These are phyloP conservation scores for Paedocypris micromegethes DNA, from an alignment of 2,797 vertebrate species.

Conservation along the genomic window DNA sequence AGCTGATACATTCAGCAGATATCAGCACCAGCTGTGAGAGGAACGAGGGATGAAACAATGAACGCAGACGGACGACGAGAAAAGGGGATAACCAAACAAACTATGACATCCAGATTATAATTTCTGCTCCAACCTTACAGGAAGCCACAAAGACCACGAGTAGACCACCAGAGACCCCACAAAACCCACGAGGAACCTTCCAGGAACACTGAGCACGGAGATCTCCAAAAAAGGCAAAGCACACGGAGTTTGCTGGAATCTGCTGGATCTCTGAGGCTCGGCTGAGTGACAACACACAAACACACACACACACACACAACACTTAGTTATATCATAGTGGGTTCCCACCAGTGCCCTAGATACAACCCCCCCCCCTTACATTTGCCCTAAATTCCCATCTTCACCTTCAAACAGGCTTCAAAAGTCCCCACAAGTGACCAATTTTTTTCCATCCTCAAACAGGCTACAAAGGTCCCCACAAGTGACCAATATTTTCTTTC, in stretches of 20 bases:
- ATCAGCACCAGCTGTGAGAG: slow-evolving; percentile 15
- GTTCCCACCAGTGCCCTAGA: too few relatives aligned
- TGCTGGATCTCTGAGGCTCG: slow-evolving; percentile 13
- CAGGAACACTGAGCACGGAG: not conserved
- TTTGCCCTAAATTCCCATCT: too few relatives aligned
- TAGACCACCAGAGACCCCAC: not conserved
- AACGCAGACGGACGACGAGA: slow-evolving; percentile 10
- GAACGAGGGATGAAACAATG: slow-evolving; percentile 7
- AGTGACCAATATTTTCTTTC: too few relatives aligned
- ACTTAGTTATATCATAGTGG: too few relatives aligned
- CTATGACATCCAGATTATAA: not conserved
- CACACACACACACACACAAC: too few relatives aligned
- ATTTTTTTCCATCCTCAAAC: too few relatives aligned
- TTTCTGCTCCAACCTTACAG: not conserved
- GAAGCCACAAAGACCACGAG: not conserved
- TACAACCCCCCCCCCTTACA: too few relatives aligned
- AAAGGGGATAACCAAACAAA: not conserved
- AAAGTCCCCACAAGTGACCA: too few relatives aligned
- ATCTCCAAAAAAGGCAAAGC: slow-evolving; percentile 14
- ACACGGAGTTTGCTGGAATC: slow-evolving; percentile 13
- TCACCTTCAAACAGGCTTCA: too few relatives aligned
- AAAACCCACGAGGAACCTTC: not conserved
- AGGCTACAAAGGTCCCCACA: too few relatives aligned
- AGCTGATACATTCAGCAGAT: slow-evolving; percentile 16
- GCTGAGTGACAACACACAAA: too few relatives aligned